Conservation (phyloP, 2,797 vertebrate species). For the Todus mexicanus region DNA sequence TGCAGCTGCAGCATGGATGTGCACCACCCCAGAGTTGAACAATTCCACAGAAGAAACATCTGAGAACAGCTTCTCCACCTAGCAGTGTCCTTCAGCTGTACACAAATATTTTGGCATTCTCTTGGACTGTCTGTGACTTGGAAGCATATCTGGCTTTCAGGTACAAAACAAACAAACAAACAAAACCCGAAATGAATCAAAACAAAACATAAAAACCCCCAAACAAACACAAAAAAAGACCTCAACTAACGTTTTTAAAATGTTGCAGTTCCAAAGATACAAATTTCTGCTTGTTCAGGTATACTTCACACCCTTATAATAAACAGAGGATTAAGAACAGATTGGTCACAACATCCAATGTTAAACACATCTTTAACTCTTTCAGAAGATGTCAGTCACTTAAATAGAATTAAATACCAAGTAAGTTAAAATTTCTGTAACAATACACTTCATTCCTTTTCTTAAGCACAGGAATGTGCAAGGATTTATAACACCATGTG, state of each 20-base stretch:
- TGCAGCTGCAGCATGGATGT: accelerated
- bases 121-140: not conserved
- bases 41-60: not conserved
- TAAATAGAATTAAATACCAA: not conserved
- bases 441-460: not conserved
- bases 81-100: not conserved
- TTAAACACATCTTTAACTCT: not conserved
- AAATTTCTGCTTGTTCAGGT: not conserved
- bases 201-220: not conserved
- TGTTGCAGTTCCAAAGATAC: not conserved
- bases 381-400: not conserved
- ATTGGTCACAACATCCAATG: not conserved
- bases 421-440: not conserved
- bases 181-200: no score
- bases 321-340: not conserved
- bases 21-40: not conserved
- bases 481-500: not conserved
- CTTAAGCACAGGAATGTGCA: not conserved
- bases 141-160: not conserved
- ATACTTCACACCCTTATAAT: not conserved
- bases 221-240: accelerated
- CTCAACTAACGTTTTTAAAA: not conserved
- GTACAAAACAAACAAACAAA: not conserved
- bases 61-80: not conserved
- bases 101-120: not conserved